These are phyloP conservation scores for Crematogaster levior DNA, from an alignment of 2,888 invertebrate genomes.

Conservation along the genomic window DNA sequence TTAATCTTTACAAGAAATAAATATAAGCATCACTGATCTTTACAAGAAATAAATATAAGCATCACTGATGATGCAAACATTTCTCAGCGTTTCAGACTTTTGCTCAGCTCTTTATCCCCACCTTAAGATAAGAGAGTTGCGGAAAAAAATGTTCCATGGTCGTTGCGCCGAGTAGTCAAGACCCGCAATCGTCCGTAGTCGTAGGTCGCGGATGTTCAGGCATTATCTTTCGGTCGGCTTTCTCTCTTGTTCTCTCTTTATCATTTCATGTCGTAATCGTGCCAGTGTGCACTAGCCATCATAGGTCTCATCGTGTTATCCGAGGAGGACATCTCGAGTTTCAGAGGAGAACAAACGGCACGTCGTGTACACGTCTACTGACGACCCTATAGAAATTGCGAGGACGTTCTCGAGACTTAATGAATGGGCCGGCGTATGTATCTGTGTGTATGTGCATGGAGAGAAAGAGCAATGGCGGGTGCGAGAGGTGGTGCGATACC, in stretches of 20 bases:
- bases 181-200: slow-evolving; percentile 25
- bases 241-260: not conserved
- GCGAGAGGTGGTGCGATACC: slow-evolving; percentile 21
- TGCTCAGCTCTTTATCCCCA: not conserved
- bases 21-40: too few relatives aligned
- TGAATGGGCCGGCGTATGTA: slow-evolving; percentile 70
- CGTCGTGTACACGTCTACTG: slow-evolving; percentile 79
- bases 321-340: slow-evolving; percentile 81
- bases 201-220: slow-evolving; percentile 61
- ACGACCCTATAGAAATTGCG: slow-evolving; percentile 76
- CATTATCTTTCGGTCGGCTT: slow-evolving; percentile 69
- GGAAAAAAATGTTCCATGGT: not conserved
- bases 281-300: slow-evolving; percentile 54
- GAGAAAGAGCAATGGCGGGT: slow-evolving; percentile 23
- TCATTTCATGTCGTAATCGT: slow-evolving; percentile 18
- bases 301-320: slow-evolving; percentile 75
- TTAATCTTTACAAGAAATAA: not conserved
- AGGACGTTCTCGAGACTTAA: slow-evolving; percentile 78
- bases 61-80: not conserved
- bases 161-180: slow-evolving; percentile 30
- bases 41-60: not conserved
- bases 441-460: not conserved
- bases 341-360: slow-evolving; percentile 80
- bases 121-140: not conserved
- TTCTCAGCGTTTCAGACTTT: not conserved